These are phyloP conservation scores for Drosophila dives DNA, from an alignment of 2,888 invertebrate species.

Conservation along the genomic window DNA sequence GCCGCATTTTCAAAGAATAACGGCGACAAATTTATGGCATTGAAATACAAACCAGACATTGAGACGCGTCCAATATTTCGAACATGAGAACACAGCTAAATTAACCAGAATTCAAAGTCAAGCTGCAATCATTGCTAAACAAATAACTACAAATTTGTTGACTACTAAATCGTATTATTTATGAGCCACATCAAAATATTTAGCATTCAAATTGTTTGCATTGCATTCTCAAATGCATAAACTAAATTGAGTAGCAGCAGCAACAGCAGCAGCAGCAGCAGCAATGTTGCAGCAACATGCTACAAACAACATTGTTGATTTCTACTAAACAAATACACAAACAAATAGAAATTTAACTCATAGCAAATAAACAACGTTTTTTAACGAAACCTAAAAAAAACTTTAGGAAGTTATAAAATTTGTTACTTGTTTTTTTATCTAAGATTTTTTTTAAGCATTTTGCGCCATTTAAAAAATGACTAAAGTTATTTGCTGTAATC, in stretches of 20 bases:
- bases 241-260: slow-evolving; percentile 19
- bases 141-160: slow-evolving; percentile 57
- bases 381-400: neutral
- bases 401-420: neutral
- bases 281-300: slow-evolving; percentile 41
- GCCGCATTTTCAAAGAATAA: slow-evolving; percentile 52
- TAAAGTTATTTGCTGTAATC: neutral
- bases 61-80: slow-evolving; percentile 67
- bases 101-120: slow-evolving; percentile 48
- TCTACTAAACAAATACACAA: neutral
- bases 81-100: neutral
- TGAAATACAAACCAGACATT: slow-evolving; percentile 76
- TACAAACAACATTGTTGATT: slow-evolving; percentile 25
- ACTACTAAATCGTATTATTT: slow-evolving; percentile 62
- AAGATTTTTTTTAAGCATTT: neutral
- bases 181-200: slow-evolving; percentile 35
- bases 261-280: slow-evolving; percentile 17
- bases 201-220: slow-evolving; percentile 36
- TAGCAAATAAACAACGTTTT: slow-evolving; percentile 9
- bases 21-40: slow-evolving; percentile 77
- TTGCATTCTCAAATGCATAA: slow-evolving; percentile 50
- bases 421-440: neutral
- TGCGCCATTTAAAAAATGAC: neutral
- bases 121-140: slow-evolving; percentile 40
- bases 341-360: slow-evolving; percentile 13